Conservation (phyloP, 2,113 vertebrate species). For the Cynocephalus volans region DNA sequence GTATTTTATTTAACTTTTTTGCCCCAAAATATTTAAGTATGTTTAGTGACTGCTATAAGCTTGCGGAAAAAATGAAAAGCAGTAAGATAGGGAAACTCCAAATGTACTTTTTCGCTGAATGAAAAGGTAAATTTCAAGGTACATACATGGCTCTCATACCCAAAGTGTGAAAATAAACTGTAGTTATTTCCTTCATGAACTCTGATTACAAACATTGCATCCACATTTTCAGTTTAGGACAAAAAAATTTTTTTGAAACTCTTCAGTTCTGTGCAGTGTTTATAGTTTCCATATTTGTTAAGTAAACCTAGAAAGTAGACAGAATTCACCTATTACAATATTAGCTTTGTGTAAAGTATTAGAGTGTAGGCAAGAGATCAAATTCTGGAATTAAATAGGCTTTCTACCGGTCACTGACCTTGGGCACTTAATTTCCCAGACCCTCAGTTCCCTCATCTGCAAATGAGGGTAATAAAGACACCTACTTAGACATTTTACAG, state of each 20-base stretch:
- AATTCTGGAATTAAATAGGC: neutral
- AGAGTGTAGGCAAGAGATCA: neutral
- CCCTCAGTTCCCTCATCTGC: neutral
- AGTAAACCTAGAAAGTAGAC: neutral
- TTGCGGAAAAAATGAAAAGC: conserved; percentile 14
- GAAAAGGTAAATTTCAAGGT: neutral
- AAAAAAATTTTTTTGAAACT: neutral
- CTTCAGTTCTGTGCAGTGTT: neutral
- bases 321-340: neutral
- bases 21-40: neutral
- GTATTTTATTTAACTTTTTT: neutral
- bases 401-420: neutral
- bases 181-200: neutral
- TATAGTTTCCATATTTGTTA: neutral
- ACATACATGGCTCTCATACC: neutral
- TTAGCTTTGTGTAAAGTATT: neutral
- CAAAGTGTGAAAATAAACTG: neutral
- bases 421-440: neutral
- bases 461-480: neutral
- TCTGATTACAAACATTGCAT: neutral
- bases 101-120: neutral
- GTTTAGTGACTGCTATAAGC: neutral
- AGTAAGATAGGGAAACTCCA: neutral
- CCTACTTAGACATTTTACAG: neutral
- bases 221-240: neutral